Conservation (phyloP, 2,888 invertebrate genomes). For the Pseudococcus jackbeardsleyi region DNA sequence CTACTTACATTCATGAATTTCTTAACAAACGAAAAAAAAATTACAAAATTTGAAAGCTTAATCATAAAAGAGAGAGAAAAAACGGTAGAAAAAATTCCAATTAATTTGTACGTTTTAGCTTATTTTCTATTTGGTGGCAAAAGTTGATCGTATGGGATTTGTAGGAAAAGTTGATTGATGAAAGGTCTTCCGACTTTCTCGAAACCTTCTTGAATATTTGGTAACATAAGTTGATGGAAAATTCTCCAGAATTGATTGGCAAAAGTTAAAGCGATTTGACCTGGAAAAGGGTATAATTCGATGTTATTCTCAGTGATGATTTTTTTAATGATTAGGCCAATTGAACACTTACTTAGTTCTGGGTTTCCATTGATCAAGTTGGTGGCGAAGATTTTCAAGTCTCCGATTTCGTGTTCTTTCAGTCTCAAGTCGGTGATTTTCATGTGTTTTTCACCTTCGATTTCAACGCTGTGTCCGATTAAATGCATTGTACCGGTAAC, state of each 20-base stretch:
- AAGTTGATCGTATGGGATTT: slow-evolving; percentile 73
- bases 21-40: slow-evolving; percentile 20
- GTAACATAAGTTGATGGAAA: slow-evolving; percentile 74
- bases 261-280: slow-evolving; percentile 73
- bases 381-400: slow-evolving; percentile 75
- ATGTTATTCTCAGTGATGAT: background rate
- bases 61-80: slow-evolving; percentile 3
- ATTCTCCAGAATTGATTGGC: slow-evolving; percentile 76
- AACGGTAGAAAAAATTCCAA: slow-evolving; percentile 52
- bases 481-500: slow-evolving; percentile 75
- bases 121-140: slow-evolving; percentile 68
- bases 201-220: slow-evolving; percentile 74
- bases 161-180: slow-evolving; percentile 74
- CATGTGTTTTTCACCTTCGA: slow-evolving; percentile 74
- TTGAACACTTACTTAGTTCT: slow-evolving; percentile 75
- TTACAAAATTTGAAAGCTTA: slow-evolving; percentile 46
- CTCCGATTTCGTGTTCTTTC: slow-evolving; percentile 75
- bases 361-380: slow-evolving; percentile 76
- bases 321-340: background rate
- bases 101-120: background rate
- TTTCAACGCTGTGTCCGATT: slow-evolving; percentile 74
- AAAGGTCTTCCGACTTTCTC: slow-evolving; percentile 73
- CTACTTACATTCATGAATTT: background rate
- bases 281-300: slow-evolving; percentile 70
- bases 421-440: slow-evolving; percentile 75